Evolutionary conservation across 2,797 vertebrate genomes (phyloP), one percentile per base, ranked within the genome.

Genomic region (Rhodeus uyekii): DNA sequence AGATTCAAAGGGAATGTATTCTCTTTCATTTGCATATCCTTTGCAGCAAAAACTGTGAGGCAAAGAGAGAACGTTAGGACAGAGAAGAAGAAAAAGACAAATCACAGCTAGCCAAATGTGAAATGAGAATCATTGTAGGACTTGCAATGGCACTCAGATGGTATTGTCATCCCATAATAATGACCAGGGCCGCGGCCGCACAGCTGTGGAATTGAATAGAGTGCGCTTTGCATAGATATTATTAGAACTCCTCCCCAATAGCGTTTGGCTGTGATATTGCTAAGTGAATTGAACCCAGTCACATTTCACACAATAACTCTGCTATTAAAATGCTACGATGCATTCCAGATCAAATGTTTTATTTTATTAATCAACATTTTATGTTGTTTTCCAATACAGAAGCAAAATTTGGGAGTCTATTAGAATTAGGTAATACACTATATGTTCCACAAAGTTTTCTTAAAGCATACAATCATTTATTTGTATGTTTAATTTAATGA

Each of bases 121-220:
- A 76, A 82, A 82, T 55, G 38, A 34, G 64, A 38, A 60, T 76
- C 60, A 76, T 68, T 82, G 63, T 65, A 63, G n/a, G 58, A 50
- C 68, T 44, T 22, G 55, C 55, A 24, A 63, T 63, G 16, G 42
- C 1, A 9, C 32, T 74, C 71, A 32, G 58, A 65, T 60, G 34
- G 32, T 39, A 55, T 81, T 81, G 71, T 81, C 46, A 64, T 65
- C 12, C 80, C 69, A 65, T 74, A 81, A 81, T 81, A 81, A 81
- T 74, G 80, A 81, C 69, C 71, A 24, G 44, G 32, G n/a, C 22
- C 19, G 13, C 12, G 44, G 73, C 36, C 27, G 22, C 64, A 65
- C 55, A 82, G 81, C 80, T 78, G 80, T 73, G 80, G 68, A 79
- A 75, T 50, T 48, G 24, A 63, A 79, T 22, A 34, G 75, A 74